phyloP scores from a whole-genome alignment of 2,888 invertebrate species.

The Vesta saturnalis region DNA sequence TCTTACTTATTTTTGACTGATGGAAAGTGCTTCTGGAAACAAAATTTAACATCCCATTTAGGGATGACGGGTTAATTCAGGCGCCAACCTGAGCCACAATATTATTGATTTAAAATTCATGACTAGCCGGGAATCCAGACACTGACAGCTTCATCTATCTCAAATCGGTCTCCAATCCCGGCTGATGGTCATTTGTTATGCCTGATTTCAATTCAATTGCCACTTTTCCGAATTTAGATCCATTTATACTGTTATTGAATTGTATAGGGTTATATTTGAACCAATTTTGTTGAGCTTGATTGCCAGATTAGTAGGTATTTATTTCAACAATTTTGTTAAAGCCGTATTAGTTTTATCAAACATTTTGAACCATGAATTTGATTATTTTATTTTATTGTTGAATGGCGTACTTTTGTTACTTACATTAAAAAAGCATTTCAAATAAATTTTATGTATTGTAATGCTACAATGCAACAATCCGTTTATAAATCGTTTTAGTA shows the following conservation, averaged over 20 bases:
- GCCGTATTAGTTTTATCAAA: too few relatives aligned
- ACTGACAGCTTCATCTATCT: conserved; percentile 51
- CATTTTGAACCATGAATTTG: too few relatives aligned
- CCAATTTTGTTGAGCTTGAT: conserved; percentile 29
- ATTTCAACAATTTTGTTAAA: conserved; percentile 26
- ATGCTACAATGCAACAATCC: too few relatives aligned
- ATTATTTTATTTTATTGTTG: too few relatives aligned
- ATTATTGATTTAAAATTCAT: conserved; percentile 53
- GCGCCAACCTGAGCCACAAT: conserved; percentile 51
- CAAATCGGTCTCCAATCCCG: conserved; percentile 38
- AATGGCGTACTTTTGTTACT: too few relatives aligned
- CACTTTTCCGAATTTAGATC: conserved; percentile 43
- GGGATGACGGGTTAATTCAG: conserved; percentile 50
- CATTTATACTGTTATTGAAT: conserved; percentile 44
- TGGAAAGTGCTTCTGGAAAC: conserved; percentile 17
- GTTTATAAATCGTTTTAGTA: too few relatives aligned
- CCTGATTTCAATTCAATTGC: conserved; percentile 53
- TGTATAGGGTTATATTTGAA: conserved; percentile 36
- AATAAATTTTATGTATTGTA: too few relatives aligned
- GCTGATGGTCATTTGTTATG: conserved; percentile 55
- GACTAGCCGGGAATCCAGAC: conserved; percentile 49
- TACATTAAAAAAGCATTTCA: too few relatives aligned
- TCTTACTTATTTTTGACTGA: conserved; percentile 21
- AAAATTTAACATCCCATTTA: conserved; percentile 23
- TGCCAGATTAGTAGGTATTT: conserved; percentile 17